Conservation (phyloP, 2,888 invertebrate species). For the Spatulosminthurus flaviceps region DNA sequence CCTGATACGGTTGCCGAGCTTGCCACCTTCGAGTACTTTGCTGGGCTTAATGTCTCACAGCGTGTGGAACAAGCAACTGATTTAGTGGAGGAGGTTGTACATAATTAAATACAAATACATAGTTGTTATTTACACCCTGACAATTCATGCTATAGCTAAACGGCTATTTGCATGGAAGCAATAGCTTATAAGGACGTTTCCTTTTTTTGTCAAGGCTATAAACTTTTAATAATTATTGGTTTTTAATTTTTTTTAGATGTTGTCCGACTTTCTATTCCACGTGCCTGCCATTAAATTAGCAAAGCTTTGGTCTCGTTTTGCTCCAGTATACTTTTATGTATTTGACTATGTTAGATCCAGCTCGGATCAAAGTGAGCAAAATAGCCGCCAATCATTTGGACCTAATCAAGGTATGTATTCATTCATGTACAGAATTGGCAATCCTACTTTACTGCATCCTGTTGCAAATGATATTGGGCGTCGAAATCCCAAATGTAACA, state of each 20-base stretch:
- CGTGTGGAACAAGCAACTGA: constrained; percentile 58
- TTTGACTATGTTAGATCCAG: constrained; percentile 54
- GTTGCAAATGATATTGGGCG: no score
- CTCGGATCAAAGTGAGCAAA: neutral
- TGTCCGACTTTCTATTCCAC: constrained; percentile 55
- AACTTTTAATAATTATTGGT: no score
- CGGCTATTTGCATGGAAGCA: no score
- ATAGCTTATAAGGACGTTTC: no score
- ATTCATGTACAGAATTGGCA: neutral
- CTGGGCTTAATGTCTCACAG: constrained; percentile 56
- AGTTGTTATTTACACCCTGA: no score
- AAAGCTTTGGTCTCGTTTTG: constrained; percentile 53
- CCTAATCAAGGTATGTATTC: constrained; percentile 31
- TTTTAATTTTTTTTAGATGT: constrained; percentile 45
- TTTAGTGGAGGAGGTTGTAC: constrained; percentile 56
- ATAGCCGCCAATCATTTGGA: neutral
- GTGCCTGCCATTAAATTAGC: constrained; percentile 58
- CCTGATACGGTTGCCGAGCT: constrained; percentile 53
- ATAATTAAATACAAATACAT: neutral
- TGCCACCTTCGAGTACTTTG: constrained; percentile 59
- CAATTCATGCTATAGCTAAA: no score
- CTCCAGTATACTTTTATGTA: constrained; percentile 60
- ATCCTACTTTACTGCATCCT: no score
- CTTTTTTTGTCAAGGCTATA: no score
- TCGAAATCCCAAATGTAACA: no score